A percentile compares a stretch with the other conserved stretches of the same genome.
Evolutionary conservation across 2,888 invertebrate species (phyloP).

Genomic region (Cryptus viduatorius): DNA sequence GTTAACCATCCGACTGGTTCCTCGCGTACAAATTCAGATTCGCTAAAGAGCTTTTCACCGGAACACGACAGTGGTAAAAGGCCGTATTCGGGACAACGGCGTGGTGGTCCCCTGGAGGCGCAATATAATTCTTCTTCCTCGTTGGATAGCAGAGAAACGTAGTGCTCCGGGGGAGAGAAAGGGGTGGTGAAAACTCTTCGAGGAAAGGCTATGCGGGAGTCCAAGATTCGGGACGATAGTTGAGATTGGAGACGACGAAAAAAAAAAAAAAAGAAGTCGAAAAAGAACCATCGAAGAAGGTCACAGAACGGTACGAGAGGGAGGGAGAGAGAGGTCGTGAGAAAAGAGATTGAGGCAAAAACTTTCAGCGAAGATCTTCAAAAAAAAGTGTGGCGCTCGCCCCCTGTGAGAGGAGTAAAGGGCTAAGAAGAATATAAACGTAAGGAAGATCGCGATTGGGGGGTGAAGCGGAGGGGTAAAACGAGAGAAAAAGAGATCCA

Average conservation of each 20-base stretch:
- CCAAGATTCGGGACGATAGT: slow-evolving; percentile 56
- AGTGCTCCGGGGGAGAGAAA: not conserved
- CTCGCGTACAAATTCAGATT: slow-evolving; percentile 68
- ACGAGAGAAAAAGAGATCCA: slow-evolving; percentile 49
- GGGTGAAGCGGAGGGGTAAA: slow-evolving; percentile 2
- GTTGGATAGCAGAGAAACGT: slow-evolving; percentile 13
- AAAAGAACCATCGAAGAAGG: slow-evolving; percentile 27
- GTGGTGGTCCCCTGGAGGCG: not conserved
- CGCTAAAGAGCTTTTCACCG: slow-evolving; percentile 23
- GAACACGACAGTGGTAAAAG: slow-evolving; percentile 28
- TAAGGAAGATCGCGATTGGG: not conserved
- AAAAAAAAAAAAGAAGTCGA: slow-evolving; percentile 31
- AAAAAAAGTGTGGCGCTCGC: slow-evolving; percentile 43
- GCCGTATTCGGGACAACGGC: slow-evolving; percentile 13
- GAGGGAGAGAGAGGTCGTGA: slow-evolving; percentile 50
- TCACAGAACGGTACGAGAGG: slow-evolving; percentile 27
- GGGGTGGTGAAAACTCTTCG: not conserved
- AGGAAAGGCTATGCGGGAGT: slow-evolving; percentile 4
- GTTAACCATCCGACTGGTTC: slow-evolving; percentile 29
- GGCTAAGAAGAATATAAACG: slow-evolving; percentile 33
- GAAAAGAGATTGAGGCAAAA: slow-evolving; percentile 48
- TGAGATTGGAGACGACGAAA: slow-evolving; percentile 44
- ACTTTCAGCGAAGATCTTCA: slow-evolving; percentile 42
- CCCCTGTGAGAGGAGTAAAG: slow-evolving; percentile 21
- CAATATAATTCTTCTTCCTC: slow-evolving; percentile 50